These are phyloP conservation scores for Julus scandinavius DNA, from an alignment of 2,888 invertebrate genomes.

Conservation along the genomic window DNA sequence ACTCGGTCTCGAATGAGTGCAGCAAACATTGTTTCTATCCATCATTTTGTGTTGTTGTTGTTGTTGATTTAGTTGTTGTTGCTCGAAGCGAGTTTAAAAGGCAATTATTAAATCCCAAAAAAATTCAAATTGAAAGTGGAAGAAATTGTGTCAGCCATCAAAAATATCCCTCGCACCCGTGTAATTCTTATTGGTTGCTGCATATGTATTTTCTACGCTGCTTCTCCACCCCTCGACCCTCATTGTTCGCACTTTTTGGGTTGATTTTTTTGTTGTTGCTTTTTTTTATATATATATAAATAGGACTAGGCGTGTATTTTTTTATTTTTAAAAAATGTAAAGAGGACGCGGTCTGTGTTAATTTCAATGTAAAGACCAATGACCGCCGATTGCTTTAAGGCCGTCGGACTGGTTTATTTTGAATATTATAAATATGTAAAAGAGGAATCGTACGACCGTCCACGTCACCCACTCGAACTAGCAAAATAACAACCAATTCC, in stretches of 20 bases:
- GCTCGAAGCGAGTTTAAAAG: background rate
- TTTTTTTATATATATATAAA: background rate
- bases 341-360: conserved; percentile 2
- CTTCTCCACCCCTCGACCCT: conserved; percentile 1
- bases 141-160: background rate
- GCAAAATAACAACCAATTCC: background rate
- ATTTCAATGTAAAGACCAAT: conserved; percentile 11
- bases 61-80: background rate
- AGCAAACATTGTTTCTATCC: background rate
- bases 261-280: background rate
- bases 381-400: background rate
- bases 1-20: background rate
- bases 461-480: background rate
- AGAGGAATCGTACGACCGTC: background rate
- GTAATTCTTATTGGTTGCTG: background rate
- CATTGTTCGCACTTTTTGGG: background rate
- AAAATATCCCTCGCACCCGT: background rate
- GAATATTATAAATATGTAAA: conserved; percentile 10
- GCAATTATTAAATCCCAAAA: background rate
- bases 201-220: background rate
- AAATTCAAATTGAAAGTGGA: background rate
- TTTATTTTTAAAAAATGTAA: background rate
- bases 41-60: background rate
- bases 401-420: conserved; percentile 1
- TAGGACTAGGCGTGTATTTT: background rate